phyloP scores from a whole-genome alignment of 2,113 vertebrate species.

The Chaetodon auriga region DNA sequence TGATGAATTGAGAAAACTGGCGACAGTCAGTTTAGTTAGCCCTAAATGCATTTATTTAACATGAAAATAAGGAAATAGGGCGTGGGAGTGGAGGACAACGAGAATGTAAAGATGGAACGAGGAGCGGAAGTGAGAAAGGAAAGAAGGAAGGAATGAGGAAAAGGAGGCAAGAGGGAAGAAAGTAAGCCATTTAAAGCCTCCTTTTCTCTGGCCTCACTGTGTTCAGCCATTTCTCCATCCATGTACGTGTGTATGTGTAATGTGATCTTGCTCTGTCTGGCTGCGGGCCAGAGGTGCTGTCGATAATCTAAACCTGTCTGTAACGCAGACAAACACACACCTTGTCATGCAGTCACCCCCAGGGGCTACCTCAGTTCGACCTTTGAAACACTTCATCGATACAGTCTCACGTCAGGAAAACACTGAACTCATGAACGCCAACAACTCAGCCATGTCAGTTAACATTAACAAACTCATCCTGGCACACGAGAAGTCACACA shows the following conservation, averaged over 20 bases:
- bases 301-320: constrained; percentile 36
- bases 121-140: background rate
- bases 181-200: background rate
- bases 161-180: background rate
- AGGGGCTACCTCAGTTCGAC: constrained; percentile 30
- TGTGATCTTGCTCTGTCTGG: constrained; percentile 22
- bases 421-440: background rate
- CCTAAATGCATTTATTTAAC: background rate
- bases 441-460: background rate
- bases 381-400: constrained; percentile 17
- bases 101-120: too few species aligned
- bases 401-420: background rate
- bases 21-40: background rate
- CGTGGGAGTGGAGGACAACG: background rate
- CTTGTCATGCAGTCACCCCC: constrained; percentile 30
- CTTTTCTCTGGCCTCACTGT: background rate
- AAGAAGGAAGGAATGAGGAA: background rate
- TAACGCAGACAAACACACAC: constrained; percentile 36
- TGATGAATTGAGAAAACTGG: too few species aligned
- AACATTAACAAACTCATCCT: background rate
- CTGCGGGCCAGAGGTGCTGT: constrained; percentile 16
- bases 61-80: background rate
- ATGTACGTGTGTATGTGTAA: constrained; percentile 27
- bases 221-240: background rate
- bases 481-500: constrained; percentile 4